Percentiles rank a stretch among this genome's conserved stretches.
phyloP scores from a whole-genome alignment of 2,797 vertebrate species.

The Ptychobarbus kaznakovi region DNA sequence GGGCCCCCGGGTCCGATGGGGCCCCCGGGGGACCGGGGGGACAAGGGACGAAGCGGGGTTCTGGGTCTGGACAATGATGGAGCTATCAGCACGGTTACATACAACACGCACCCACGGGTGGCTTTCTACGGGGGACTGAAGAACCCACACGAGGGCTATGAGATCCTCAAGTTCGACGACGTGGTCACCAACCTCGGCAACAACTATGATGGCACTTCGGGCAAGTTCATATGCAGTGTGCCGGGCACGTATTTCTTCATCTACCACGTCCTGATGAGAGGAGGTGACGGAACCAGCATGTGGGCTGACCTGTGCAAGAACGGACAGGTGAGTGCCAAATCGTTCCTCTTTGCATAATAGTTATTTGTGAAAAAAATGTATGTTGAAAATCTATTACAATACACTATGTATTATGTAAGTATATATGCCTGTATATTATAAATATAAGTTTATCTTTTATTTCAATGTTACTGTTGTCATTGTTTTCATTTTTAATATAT shows the following conservation, averaged over 20 bases:
- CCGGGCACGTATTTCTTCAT: slow-evolving; percentile 99
- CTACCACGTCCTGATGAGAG: slow-evolving; percentile 98
- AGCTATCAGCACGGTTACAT: slow-evolving; percentile 94
- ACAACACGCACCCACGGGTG: slow-evolving; percentile 91
- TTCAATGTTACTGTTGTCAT: neutral
- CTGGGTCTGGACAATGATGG: slow-evolving; percentile 61
- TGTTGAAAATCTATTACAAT: neutral
- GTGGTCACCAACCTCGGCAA: slow-evolving; percentile 98
- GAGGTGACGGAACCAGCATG: slow-evolving; percentile 98
- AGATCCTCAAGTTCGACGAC: slow-evolving; percentile 98
- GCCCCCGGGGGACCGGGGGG: slow-evolving; percentile 88
- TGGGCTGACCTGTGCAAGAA: slow-evolving; percentile 99
- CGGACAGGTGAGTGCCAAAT: slow-evolving; percentile 86
- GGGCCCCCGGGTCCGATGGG: slow-evolving; percentile 90
- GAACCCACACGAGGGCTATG: slow-evolving; percentile 97
- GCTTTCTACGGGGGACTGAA: slow-evolving; percentile 97
- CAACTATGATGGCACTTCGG: slow-evolving; percentile 93
- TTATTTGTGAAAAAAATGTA: neutral
- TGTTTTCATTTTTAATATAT: neutral
- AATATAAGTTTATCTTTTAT: neutral
- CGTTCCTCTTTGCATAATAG: neutral
- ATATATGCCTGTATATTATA: neutral
- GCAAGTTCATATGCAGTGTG: slow-evolving; percentile 97
- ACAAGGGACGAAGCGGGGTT: slow-evolving; percentile 77
- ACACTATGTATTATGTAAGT: neutral